Evolutionary conservation across 2,888 invertebrate genomes (phyloP).

Genomic region (Pristionchus mayeri): DNA sequence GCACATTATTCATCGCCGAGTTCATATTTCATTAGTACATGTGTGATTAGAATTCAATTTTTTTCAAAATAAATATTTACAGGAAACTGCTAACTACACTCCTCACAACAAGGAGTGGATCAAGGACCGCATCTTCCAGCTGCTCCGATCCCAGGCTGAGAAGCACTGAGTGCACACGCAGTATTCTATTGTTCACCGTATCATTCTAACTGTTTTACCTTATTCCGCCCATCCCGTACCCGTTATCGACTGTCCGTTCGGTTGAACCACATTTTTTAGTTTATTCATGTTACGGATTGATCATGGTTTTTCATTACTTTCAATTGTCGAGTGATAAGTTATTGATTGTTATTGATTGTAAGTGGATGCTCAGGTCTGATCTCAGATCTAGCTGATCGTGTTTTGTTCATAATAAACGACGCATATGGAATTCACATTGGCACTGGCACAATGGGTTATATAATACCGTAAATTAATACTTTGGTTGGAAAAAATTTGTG

Average conservation of each 20-base stretch:
- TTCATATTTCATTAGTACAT: too few relatives aligned
- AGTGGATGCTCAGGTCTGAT: neutral
- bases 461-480: conserved; percentile 26
- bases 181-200: neutral
- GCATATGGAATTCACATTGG: neutral
- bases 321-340: conserved; percentile 25
- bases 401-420: neutral
- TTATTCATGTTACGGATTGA: conserved; percentile 21
- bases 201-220: neutral
- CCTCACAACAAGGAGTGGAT: conserved; percentile 99
- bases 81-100: conserved; percentile 87
- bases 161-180: neutral
- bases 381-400: neutral
- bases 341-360: neutral
- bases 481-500: neutral
- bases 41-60: too few relatives aligned
- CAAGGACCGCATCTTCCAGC: conserved; percentile 96
- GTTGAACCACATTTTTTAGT: conserved; percentile 9
- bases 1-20: too few relatives aligned
- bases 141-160: conserved; percentile 60
- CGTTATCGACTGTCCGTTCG: neutral
- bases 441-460: conserved; percentile 21
- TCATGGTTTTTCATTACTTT: conserved; percentile 23
- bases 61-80: neutral
- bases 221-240: neutral